Evolutionary conservation across 2,888 invertebrate species (phyloP), one percentile per base, ranked within the genome.

Genomic region (Choreutis nemorana): DNA sequence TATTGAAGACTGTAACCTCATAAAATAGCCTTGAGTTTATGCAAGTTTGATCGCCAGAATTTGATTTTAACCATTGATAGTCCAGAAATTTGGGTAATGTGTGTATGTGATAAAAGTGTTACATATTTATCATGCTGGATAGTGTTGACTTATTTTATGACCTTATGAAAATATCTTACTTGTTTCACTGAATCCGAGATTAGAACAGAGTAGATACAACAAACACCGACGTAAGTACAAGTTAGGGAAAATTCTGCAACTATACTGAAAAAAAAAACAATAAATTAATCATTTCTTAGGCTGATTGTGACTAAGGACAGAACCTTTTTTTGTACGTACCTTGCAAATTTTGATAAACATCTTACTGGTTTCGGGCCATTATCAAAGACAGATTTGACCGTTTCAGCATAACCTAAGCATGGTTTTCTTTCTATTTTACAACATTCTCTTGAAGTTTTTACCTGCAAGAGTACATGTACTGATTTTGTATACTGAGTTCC

Each of bases 141-240:
- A n/a, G n/a, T n/a, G n/a, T n/a, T n/a, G n/a, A n/a, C n/a, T n/a
- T n/a, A n/a, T n/a, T n/a, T n/a, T n/a, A n/a, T n/a, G n/a, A n/a
- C n/a, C n/a, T n/a, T n/a, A n/a, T n/a, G n/a, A 21, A 11, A 21
- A 28, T n/a, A 26, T 44, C 58, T 48, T 48, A 87, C 87, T 81
- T 87, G 83, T 58, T 84, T 80, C 5, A 87, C 62, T 3, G 87
- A 84, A 40, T 83, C 83, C 3, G 89, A 81, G 50, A 91, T 86
- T 41, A 91, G 87, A 3, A 91, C 87, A 2, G 90, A 82, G 50
- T 91, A 91, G 6, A 91, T 90, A 47, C 88, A 87, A 37, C 83
- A 82, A 1, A 89, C 87, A 13, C 87, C 85, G 16, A 84, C 81
- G 50, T 89, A 89, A 0, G 89, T 89, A 6, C 81, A 68, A 42